Evolutionary conservation across 2,888 invertebrate genomes (phyloP).

Genomic region (Tribolium freemani): DNA sequence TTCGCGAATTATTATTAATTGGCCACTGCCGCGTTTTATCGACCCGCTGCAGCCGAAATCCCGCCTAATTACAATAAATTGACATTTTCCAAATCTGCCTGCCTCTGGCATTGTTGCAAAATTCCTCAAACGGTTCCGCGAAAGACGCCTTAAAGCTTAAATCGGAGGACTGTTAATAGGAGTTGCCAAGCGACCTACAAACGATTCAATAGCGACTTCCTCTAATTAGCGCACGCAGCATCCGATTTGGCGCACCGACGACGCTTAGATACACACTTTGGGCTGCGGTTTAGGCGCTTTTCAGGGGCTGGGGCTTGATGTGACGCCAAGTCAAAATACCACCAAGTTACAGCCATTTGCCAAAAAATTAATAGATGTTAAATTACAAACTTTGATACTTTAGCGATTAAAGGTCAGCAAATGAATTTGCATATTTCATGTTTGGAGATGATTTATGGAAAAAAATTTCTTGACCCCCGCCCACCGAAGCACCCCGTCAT

Average conservation of each 20-base stretch:
- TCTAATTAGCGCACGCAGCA: slow-evolving; percentile 63
- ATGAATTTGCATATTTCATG: too few species aligned
- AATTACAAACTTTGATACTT: too few species aligned
- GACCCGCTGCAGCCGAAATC: slow-evolving; percentile 1
- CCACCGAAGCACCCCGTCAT: neutral
- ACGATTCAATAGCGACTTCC: slow-evolving; percentile 60
- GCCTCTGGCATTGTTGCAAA: slow-evolving; percentile 5
- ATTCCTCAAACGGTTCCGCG: slow-evolving; percentile 28
- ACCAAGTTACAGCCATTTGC: too few species aligned
- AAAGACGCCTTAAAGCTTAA: slow-evolving; percentile 26
- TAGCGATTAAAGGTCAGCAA: too few species aligned
- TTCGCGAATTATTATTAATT: slow-evolving; percentile 25
- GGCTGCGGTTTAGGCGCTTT: slow-evolving; percentile 57
- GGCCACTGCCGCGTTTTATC: slow-evolving; percentile 14
- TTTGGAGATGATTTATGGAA: neutral
- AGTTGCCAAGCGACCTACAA: slow-evolving; percentile 60
- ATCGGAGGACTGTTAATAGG: slow-evolving; percentile 31
- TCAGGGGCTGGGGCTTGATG: neutral
- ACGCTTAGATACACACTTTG: slow-evolving; percentile 61
- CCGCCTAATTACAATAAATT: slow-evolving; percentile 38
- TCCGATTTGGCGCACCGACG: slow-evolving; percentile 61
- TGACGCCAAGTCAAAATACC: too few species aligned
- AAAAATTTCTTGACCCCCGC: neutral
- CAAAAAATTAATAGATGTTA: too few species aligned
- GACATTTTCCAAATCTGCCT: slow-evolving; percentile 21